phyloP scores from a whole-genome alignment of 2,113 vertebrate genomes.

The Henicopernis longicauda region DNA sequence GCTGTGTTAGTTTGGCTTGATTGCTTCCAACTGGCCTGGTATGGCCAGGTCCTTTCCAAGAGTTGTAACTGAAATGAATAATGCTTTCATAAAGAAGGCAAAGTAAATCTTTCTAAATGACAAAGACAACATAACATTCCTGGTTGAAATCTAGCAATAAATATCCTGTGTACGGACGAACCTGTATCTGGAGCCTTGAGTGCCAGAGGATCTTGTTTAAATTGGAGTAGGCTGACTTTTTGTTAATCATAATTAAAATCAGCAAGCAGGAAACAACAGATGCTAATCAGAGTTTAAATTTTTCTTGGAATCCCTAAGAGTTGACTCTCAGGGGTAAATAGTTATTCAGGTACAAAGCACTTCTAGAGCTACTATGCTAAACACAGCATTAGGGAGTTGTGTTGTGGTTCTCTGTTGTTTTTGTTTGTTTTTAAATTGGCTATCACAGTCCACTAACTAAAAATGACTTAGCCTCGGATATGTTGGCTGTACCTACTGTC shows the following conservation, averaged over 20 bases:
- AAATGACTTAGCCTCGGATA: not conserved
- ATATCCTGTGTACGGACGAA: not conserved
- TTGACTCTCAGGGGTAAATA: not conserved
- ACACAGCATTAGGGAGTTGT: not conserved
- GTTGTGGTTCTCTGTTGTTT: not conserved
- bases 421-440: not conserved
- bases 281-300: not conserved
- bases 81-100: not conserved
- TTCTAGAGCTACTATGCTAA: not conserved
- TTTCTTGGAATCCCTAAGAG: not conserved
- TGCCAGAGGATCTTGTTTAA: slow-evolving; percentile 5
- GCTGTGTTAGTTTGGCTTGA: not conserved
- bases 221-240: not conserved
- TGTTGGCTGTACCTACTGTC: not conserved
- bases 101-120: slow-evolving; percentile 31
- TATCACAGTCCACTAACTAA: not conserved
- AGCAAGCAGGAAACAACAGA: slow-evolving; percentile 16
- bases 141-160: not conserved
- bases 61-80: not conserved
- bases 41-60: not conserved
- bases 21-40: not conserved
- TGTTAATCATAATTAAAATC: not conserved
- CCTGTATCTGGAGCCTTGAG: not conserved
- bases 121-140: not conserved
- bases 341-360: not conserved